Evolutionary conservation across 2,113 vertebrate species (phyloP), one percentile per base, ranked within the genome.

Genomic region (Gasterosteus nipponicus): DNA sequence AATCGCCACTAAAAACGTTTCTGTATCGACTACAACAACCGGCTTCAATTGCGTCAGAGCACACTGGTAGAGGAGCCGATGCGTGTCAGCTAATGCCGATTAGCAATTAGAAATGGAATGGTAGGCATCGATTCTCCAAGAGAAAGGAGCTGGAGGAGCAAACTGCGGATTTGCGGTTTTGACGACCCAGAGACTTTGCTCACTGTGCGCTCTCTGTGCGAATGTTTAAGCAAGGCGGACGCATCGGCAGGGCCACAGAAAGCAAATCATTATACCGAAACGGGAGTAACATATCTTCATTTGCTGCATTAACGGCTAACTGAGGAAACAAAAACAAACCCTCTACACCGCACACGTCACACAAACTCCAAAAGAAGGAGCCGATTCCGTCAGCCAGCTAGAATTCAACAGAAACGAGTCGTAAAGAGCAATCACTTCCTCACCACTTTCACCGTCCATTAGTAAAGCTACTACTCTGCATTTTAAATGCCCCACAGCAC

Each of bases 381-480:
- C n/a, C 22, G 22, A 12, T 46, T 80, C 39, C 16, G 46, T 31
- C 29, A 60, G 31, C 31, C 41, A 3, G 35, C 51, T 26, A 44
- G 44, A 82, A 57, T 70, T 81, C 51, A 74, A 78, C 16, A 60
- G 42, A 69, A 11, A 68, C 64, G 72, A 66, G 67, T 82, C 58
- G 72, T 69, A 31, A 68, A 72, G 63, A 89, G 79, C 76, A 86
- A 87, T 90, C 42, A 77, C 64, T 85, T 81, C 64, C 64, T 15
- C 84, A 15, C 62, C 79, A 77, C 82, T 87, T 88, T 66, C 80
- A 68, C 49, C 78, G 74, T 77, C 81, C 88, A 90, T 91, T 89
- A 90, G 79, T 60, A 77, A 74, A 84, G 65, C 78, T 76, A 49
- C 80, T 22, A 78, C 60, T 81, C 73, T 84, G 73, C 81, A 84